Evolutionary conservation across 2,113 vertebrate species (phyloP).

Genomic region (Notarius lentiginosus): DNA sequence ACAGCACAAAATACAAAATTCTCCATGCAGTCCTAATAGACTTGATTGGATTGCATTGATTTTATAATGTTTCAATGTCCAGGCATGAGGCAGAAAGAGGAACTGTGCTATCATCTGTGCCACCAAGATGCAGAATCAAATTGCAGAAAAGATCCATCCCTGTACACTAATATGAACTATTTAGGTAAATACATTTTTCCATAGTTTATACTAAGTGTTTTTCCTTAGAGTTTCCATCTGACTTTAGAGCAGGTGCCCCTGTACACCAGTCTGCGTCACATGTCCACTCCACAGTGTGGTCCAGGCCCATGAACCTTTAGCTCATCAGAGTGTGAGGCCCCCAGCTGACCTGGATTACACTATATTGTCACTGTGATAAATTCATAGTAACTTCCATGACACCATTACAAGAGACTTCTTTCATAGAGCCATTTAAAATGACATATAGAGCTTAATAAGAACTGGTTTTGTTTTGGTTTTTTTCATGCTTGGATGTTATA

Average conservation of each 20-base stretch:
- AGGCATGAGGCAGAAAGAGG: background rate
- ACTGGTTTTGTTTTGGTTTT: background rate
- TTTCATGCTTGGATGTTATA: background rate
- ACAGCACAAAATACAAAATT: background rate
- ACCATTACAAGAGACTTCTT: background rate
- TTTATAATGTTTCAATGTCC: background rate
- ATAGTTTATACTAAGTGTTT: background rate
- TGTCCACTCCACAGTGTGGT: slow-evolving; percentile 15
- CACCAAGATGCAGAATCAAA: background rate
- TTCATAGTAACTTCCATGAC: slow-evolving; percentile 1
- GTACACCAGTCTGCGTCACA: slow-evolving; percentile 11
- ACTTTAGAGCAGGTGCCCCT: slow-evolving; percentile 17
- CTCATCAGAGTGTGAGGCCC: slow-evolving; percentile 19
- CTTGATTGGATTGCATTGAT: background rate
- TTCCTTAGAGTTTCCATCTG: background rate
- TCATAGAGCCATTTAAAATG: background rate
- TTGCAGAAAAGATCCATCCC: background rate
- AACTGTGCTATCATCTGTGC: background rate
- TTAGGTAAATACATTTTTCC: background rate
- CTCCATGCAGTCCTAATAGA: background rate
- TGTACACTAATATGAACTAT: background rate
- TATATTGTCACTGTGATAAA: slow-evolving; percentile 18
- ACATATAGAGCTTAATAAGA: background rate
- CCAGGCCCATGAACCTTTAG: slow-evolving; percentile 34
- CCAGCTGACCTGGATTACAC: slow-evolving; percentile 29